These are phyloP conservation scores for Enoplosus armatus DNA, from an alignment of 2,797 vertebrate genomes.

Conservation along the genomic window DNA sequence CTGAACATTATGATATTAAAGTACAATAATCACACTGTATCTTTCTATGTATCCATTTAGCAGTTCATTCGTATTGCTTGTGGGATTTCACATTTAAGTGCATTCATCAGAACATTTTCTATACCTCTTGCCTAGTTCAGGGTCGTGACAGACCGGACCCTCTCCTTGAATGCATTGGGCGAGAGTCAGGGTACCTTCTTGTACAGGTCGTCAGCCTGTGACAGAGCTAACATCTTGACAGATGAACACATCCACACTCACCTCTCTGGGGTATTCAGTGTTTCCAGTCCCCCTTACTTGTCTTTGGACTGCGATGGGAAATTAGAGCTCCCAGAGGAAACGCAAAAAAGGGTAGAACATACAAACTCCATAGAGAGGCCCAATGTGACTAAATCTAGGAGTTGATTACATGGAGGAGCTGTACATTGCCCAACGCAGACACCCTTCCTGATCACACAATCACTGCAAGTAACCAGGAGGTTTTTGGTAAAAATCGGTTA, in stretches of 20 bases:
- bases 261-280: background rate
- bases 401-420: background rate
- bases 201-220: background rate
- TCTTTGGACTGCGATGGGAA: constrained; percentile 7
- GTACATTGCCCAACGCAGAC: background rate
- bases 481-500: background rate
- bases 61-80: background rate
- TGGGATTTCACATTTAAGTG: background rate
- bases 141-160: background rate
- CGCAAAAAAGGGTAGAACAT: background rate
- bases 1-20: background rate
- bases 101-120: background rate
- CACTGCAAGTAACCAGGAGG: background rate
- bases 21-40: background rate
- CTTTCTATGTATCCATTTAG: background rate
- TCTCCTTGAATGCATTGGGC: background rate
- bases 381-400: background rate
- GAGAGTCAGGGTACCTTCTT: background rate
- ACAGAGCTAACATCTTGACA: constrained; percentile 5
- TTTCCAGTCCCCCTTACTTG: constrained; percentile 19
- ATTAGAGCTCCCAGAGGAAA: constrained; percentile 1
- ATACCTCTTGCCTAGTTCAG: background rate
- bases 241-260: constrained; percentile 11
- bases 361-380: background rate
- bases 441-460: background rate